A percentile compares a stretch with the other conserved stretches of the same genome.
phyloP scores from a whole-genome alignment of 1,140 invertebrate genomes.

The Wasmannia auropunctata region DNA sequence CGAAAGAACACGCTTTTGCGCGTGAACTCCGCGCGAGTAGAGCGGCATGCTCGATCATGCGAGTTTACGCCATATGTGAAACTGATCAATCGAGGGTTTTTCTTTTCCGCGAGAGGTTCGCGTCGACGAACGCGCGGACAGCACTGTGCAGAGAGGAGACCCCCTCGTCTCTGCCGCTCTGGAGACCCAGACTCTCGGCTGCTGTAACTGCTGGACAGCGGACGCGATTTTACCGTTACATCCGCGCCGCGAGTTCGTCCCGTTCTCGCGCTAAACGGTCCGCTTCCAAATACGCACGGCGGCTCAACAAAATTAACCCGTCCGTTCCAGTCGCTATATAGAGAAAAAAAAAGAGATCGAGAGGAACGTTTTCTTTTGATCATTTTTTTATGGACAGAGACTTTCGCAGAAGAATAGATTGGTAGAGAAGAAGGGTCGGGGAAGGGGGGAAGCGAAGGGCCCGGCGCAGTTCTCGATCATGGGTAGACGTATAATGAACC shows the following conservation, averaged over 20 bases:
- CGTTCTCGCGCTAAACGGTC: conserved; percentile 26
- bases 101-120: neutral
- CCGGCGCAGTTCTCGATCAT: neutral
- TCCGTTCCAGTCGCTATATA: neutral
- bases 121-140: neutral
- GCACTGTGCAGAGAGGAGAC: neutral
- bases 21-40: neutral
- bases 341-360: neutral
- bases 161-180: neutral
- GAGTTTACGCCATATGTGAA: neutral
- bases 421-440: neutral
- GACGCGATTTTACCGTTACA: conserved; percentile 34
- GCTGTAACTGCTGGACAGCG: neutral
- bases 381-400: neutral
- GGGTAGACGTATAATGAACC: neutral
- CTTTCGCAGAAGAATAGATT: neutral
- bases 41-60: neutral
- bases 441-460: no score
- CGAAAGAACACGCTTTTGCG: neutral
- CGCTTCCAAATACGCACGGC: conserved; percentile 13
- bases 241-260: neutral
- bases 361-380: neutral
- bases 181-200: neutral
- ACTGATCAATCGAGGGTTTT: no score
- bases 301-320: conserved; percentile 26